Evolutionary conservation across 2,113 vertebrate genomes (phyloP).

Genomic region (Scolopax mira): DNA sequence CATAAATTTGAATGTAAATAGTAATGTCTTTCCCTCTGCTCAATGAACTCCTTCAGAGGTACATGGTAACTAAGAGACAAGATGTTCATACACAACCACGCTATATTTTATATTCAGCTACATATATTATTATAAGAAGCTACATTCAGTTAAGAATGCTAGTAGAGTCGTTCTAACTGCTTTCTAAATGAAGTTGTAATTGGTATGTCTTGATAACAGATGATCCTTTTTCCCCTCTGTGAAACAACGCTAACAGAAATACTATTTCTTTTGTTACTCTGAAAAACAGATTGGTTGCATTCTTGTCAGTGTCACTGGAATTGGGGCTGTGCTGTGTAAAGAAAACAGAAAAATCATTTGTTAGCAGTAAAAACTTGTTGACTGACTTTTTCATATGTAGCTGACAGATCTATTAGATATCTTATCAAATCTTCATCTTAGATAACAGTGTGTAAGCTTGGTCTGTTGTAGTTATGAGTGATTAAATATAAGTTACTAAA

Average conservation of each 20-base stretch:
- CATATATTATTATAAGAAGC: background rate
- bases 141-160: background rate
- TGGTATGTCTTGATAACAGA: background rate
- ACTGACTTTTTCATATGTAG: conserved; percentile 15
- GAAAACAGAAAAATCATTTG: conserved; percentile 5
- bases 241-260: background rate
- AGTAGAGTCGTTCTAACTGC: background rate
- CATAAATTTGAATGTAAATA: background rate
- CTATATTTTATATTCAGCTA: background rate
- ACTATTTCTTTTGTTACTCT: background rate
- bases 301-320: background rate
- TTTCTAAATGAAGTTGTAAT: background rate
- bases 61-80: background rate
- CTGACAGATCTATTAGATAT: conserved; percentile 20
- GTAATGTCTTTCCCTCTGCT: background rate
- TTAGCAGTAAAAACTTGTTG: conserved; percentile 40
- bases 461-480: background rate
- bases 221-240: background rate
- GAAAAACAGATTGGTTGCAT: background rate
- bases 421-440: conserved; percentile 9
- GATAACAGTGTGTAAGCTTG: conserved; percentile 9
- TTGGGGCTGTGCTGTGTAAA: background rate
- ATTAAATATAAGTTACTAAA: background rate
- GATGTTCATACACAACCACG: background rate
- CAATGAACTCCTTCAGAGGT: background rate